Conservation (phyloP, 2,113 vertebrate genomes). For the Hyaena hyaena region DNA sequence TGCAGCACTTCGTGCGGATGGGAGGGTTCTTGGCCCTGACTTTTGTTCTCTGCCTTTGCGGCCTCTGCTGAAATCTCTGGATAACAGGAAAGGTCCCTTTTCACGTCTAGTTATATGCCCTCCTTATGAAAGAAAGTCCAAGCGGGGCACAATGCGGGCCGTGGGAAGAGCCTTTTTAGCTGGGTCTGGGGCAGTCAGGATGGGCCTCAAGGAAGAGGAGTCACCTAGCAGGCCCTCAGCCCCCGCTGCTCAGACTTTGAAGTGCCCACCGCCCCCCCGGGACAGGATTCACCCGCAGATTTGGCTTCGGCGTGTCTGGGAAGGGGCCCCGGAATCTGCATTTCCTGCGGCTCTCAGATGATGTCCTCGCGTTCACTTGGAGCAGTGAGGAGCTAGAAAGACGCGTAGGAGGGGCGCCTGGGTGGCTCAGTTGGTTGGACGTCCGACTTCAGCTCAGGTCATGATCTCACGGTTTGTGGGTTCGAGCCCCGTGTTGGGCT, state of each 20-base stretch:
- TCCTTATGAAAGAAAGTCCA: neutral
- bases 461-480: too few species aligned
- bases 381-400: neutral
- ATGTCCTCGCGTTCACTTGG: neutral
- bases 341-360: neutral
- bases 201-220: neutral
- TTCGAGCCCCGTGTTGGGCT: too few species aligned
- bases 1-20: neutral
- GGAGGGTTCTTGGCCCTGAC: neutral
- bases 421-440: too few species aligned
- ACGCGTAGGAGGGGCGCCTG: neutral
- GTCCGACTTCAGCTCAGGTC: too few species aligned
- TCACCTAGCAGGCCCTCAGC: neutral
- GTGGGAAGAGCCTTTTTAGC: neutral
- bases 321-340: neutral
- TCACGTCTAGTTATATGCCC: neutral
- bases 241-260: neutral
- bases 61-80: neutral
- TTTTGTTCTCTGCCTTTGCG: constrained; percentile 20
- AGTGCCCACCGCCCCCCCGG: neutral
- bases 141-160: neutral
- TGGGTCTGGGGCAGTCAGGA: neutral
- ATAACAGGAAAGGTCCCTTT: neutral
- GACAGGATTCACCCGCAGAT: neutral
- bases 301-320: neutral